phyloP scores from a whole-genome alignment of 2,113 vertebrate species.

The Aphyosemion australe region DNA sequence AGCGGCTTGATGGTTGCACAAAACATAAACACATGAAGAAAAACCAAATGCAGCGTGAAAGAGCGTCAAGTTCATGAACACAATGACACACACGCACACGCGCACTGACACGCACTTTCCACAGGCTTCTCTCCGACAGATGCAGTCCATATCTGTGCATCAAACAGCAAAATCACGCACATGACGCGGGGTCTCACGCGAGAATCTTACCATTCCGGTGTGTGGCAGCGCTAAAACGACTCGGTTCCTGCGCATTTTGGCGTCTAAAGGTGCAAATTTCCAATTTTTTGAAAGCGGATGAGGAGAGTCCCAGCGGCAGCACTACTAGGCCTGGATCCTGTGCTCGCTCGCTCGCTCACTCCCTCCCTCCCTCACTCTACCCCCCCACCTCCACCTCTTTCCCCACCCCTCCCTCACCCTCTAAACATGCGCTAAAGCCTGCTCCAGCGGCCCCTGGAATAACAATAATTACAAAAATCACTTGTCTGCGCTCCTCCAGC shows the following conservation, averaged over 20 bases:
- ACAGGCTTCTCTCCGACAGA: slow-evolving; percentile 54
- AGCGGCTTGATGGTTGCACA: slow-evolving; percentile 21
- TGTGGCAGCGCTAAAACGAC: slow-evolving; percentile 43
- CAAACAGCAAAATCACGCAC: slow-evolving; percentile 65
- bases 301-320: slow-evolving; percentile 75
- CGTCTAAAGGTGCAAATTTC: slow-evolving; percentile 69
- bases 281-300: slow-evolving; percentile 79
- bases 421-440: slow-evolving; percentile 58
- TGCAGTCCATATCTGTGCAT: slow-evolving; percentile 47
- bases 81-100: slow-evolving; percentile 29
- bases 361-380: slow-evolving; percentile 10
- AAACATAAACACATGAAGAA: slow-evolving; percentile 19
- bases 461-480: slow-evolving; percentile 23
- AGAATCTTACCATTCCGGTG: slow-evolving; percentile 81
- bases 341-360: slow-evolving; percentile 53
- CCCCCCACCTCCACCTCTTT: too few species aligned
- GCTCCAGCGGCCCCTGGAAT: slow-evolving; percentile 66
- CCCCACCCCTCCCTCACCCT: slow-evolving; percentile 22
- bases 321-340: slow-evolving; percentile 82
- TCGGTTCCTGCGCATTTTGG: slow-evolving; percentile 50
- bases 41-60: slow-evolving; percentile 13
- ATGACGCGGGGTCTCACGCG: slow-evolving; percentile 52
- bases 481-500: slow-evolving; percentile 30
- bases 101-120: slow-evolving; percentile 31
- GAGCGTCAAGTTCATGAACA: slow-evolving; percentile 46